phyloP scores from a whole-genome alignment of 2,888 invertebrate genomes.

The Uropetala carovei region DNA sequence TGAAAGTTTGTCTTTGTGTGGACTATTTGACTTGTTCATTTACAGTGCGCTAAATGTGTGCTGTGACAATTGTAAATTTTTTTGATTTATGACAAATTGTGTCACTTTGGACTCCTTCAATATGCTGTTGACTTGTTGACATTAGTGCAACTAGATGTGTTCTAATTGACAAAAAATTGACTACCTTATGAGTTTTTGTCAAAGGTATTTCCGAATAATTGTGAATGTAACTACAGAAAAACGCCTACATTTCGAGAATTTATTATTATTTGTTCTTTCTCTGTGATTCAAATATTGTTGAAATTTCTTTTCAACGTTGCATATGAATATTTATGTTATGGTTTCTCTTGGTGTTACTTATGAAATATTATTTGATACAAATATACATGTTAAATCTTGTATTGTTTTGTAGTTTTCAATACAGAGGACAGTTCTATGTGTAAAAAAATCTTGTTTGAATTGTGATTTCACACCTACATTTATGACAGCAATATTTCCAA shows the following conservation, averaged over 20 bases:
- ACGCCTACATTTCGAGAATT: not conserved
- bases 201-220: constrained; percentile 28
- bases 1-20: constrained; percentile 26
- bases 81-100: not conserved
- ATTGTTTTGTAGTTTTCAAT: constrained; percentile 63
- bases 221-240: constrained; percentile 12
- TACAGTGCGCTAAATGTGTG: constrained; percentile 38
- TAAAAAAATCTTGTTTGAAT: constrained; percentile 33
- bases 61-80: constrained; percentile 52
- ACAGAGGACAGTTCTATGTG: constrained; percentile 41
- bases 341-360: constrained; percentile 62
- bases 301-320: constrained; percentile 47
- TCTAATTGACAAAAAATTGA: constrained; percentile 36
- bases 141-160: constrained; percentile 6
- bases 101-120: constrained; percentile 48
- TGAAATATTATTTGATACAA: constrained; percentile 54
- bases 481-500: constrained; percentile 42
- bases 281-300: constrained; percentile 56
- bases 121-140: constrained; percentile 52
- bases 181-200: constrained; percentile 35
- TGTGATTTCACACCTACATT: not conserved
- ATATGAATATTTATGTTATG: constrained; percentile 61
- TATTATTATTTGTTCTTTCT: constrained; percentile 50
- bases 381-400: constrained; percentile 60
- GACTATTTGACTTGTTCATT: constrained; percentile 43